Evolutionary conservation across 30 jellyfish, hydroid and myxozoan genomes (phyloP), one percentile per base, ranked within the genome.

Genomic region (Clytia hemisphaerica): DNA sequence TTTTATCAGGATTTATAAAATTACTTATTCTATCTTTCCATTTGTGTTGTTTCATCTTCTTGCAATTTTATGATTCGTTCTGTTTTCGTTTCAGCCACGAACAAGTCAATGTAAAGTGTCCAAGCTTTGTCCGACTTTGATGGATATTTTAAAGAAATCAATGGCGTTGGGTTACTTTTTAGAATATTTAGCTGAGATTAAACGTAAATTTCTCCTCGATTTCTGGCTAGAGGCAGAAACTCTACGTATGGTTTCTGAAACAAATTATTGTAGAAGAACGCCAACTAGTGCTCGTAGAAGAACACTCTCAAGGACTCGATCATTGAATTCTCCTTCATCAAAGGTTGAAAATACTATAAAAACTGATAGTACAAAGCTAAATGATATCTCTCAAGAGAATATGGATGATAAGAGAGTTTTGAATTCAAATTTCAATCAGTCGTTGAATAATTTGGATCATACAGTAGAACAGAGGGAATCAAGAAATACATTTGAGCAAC

Each of bases 211-310:
- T 44, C 62, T 80, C 15, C 85, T 88, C 4, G 98, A 88, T 65
- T 88, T 88, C 61, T 88, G 94, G 95, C 37, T 88, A 37, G 95
- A 93, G 10, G 95, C 92, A 2, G 88, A 88, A 60, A 74, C 98
- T 6, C 82, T 88, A 28, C 50, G 67, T n/a, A 80, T 71, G 78
- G 91, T 82, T 44, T 72, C 92, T 2, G 62, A 53, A 16, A 86
- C 83, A 24, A 55, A 93, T 24, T 45, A 62, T 29, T 48, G 58
- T 10, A 27, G 85, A 16, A 80, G 79, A 25, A 60, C 10, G 4
- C 22, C 75, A 28, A 62, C 38, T 15, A 15, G 38, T 28, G 71
- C n/a, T n/a, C n/a, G n/a, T n/a, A n/a, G n/a, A n/a, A n/a, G n/a
- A n/a, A n/a, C n/a, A n/a, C n/a, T n/a, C n/a, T n/a, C n/a, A n/a